Evolutionary conservation across 2,113 vertebrate species (phyloP), one percentile per base, ranked within the genome.

Genomic region (Sinocyclocheilus rhinocerous): DNA sequence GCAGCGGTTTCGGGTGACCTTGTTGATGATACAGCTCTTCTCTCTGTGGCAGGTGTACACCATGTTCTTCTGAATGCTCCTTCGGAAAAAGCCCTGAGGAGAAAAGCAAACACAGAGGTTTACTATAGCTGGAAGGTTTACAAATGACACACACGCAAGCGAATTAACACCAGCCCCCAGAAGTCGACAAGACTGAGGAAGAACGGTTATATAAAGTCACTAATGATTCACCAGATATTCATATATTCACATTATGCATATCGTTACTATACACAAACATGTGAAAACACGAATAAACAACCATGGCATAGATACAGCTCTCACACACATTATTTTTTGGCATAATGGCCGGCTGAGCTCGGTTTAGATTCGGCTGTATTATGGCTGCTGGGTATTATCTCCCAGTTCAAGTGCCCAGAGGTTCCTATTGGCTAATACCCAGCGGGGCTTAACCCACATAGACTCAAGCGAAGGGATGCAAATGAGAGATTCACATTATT

Each of bases 51-150:
- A 99, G 0, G 97, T 98, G 93, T 99, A 99, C 85, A 94, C 94
- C 97, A 98, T 99, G 95, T 98, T 98, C 93, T 99, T 99, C 95
- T 99, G 97, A 92, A 99, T 98, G 90, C 97, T 98, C 87, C 97
- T 95, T 55, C 97, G 94, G 93, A 98, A 98, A 93, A 98, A 99
- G 45, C 97, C 97, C 97, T 98, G 93, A 33, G 39, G 55, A 75
- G 81, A 59, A 11, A 73, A n/a, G 45, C 39, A 69, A 57, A 16
- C n/a, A 70, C 4, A 11, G 12, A n/a, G 45, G 63, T 50, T 83
- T 26, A 70, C 26, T n/a, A 70, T 12, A 70, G 59, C 8, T 16
- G 39, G 57, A 65, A 57, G 29, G 12, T 73, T 57, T 57, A 73
- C 52, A 57, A 59, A 15, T 59, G 81, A 42, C 50, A 82, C 48